These are phyloP conservation scores for Athalia cordata DNA, from an alignment of 2,888 invertebrate genomes.

Conservation along the genomic window DNA sequence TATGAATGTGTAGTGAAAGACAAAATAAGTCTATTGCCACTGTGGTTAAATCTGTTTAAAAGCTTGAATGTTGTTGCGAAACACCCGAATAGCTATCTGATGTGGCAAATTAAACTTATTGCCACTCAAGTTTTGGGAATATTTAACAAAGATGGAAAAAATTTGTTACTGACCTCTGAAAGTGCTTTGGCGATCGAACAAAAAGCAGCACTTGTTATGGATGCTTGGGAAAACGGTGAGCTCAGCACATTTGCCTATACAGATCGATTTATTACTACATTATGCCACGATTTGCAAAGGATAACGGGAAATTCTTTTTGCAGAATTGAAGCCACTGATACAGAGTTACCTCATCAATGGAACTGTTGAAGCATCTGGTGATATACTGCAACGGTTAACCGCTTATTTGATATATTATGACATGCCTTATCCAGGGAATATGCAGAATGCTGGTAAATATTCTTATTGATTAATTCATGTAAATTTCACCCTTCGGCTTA, in stretches of 20 bases:
- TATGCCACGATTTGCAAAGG: neutral
- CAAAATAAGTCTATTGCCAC: constrained; percentile 84
- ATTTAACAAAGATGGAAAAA: constrained; percentile 68
- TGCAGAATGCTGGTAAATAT: constrained; percentile 57
- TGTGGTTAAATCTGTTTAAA: constrained; percentile 80
- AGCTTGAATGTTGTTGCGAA: constrained; percentile 76
- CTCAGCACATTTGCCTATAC: constrained; percentile 13
- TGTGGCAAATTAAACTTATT: constrained; percentile 86
- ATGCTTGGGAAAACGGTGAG: constrained; percentile 76
- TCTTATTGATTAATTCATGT: constrained; percentile 9
- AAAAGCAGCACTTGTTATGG: constrained; percentile 75
- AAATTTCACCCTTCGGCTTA: constrained; percentile 1
- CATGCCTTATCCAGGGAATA: constrained; percentile 74
- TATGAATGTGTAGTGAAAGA: constrained; percentile 90
- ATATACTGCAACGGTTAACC: constrained; percentile 73
- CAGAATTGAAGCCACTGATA: constrained; percentile 73
- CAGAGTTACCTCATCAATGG: constrained; percentile 75
- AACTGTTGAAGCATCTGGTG: constrained; percentile 70
- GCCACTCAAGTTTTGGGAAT: constrained; percentile 76
- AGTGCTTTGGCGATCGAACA: constrained; percentile 80
- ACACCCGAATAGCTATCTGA: constrained; percentile 76
- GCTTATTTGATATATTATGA: constrained; percentile 78
- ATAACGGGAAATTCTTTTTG: constrained; percentile 44
- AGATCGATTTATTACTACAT: neutral
- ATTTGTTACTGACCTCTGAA: constrained; percentile 78